Conservation (phyloP, 1,140 invertebrate genomes). For the Eriocheir sinensis region DNA sequence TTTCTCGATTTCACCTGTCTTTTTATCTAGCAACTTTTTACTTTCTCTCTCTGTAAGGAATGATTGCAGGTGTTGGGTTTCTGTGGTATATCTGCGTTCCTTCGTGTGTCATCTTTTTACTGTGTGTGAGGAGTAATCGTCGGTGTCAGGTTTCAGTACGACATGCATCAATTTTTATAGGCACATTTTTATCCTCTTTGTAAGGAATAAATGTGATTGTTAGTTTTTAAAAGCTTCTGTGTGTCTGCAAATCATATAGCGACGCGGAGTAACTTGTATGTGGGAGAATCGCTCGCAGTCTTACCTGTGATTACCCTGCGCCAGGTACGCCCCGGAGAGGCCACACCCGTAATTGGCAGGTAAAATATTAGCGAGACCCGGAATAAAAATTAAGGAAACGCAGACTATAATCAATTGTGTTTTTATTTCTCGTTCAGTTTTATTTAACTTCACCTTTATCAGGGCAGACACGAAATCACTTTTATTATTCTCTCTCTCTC, state of each 20-base stretch:
- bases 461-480: not conserved
- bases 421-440: not conserved
- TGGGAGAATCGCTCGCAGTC: not conserved
- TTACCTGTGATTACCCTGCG: not conserved
- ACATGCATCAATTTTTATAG: too few relatives aligned
- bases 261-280: not conserved
- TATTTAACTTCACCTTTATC: not conserved
- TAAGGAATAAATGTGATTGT: not conserved
- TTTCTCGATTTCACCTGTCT: not conserved
- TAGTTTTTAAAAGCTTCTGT: not conserved
- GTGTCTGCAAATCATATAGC: not conserved
- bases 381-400: slow-evolving; percentile 15
- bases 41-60: not conserved
- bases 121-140: not conserved
- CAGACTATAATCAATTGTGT: not conserved
- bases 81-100: too few relatives aligned
- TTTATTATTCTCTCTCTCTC: too few relatives aligned
- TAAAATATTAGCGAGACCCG: not conserved
- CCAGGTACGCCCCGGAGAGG: not conserved
- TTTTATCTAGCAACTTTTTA: not conserved
- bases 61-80: not conserved
- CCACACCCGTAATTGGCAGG: not conserved
- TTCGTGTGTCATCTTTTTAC: not conserved
- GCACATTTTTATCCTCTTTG: not conserved
- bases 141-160: too few relatives aligned